Conservation (phyloP, 1,140 invertebrate genomes). For the Sycophaga agraensis region DNA sequence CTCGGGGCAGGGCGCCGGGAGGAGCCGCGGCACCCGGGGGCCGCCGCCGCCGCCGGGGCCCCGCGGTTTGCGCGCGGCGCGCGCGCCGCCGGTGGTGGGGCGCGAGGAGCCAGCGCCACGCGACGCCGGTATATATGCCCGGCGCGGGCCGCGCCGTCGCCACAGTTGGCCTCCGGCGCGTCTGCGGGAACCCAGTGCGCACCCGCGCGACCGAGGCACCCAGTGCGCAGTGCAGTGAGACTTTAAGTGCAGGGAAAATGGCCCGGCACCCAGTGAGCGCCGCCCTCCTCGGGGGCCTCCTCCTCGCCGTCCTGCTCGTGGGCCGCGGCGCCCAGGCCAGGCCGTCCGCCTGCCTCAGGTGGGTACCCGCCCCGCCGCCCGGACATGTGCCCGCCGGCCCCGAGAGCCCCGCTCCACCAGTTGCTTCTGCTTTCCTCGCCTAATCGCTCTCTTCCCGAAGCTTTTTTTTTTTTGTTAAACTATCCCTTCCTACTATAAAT, state of each 20-base stretch:
- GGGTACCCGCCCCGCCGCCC: too few species aligned
- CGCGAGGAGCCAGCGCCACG: neutral
- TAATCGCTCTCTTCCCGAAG: too few species aligned
- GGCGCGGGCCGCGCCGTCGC: conserved; percentile 4
- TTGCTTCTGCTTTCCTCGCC: too few species aligned
- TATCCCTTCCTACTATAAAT: too few species aligned
- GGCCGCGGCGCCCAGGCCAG: conserved; percentile 1
- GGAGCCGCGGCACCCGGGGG: too few species aligned
- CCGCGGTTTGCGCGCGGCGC: neutral
- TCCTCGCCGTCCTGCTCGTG: neutral
- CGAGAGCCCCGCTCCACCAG: too few species aligned
- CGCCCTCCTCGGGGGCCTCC: neutral
- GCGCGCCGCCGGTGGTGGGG: neutral
- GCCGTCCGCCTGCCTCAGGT: conserved; percentile 1
- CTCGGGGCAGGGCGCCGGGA: neutral
- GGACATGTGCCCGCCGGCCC: too few species aligned
- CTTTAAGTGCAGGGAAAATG: too few species aligned
- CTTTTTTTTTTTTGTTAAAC: too few species aligned
- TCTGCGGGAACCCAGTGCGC: neutral
- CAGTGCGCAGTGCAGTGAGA: neutral
- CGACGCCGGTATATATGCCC: conserved; percentile 7
- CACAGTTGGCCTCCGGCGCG: neutral
- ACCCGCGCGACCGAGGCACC: neutral
- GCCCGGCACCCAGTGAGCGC: neutral
- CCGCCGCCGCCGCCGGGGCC: too few species aligned